A percentile compares a stretch with the other conserved stretches of the same genome.
phyloP scores from a whole-genome alignment of 2,113 vertebrate species.

The Peromyscus maniculatus region DNA sequence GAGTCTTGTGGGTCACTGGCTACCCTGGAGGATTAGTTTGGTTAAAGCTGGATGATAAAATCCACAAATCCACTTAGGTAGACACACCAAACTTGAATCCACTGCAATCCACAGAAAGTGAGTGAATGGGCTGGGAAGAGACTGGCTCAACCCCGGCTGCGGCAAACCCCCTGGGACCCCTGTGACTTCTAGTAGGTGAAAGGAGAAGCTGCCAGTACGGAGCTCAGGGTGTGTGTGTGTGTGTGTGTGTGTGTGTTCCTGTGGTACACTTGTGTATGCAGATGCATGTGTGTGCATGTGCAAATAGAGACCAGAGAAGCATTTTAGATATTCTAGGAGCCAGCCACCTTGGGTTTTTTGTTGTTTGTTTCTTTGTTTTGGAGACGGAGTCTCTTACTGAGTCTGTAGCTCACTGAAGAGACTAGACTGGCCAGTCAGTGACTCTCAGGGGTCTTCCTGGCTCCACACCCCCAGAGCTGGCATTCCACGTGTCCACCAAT shows the following conservation, averaged over 20 bases:
- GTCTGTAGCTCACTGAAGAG: neutral
- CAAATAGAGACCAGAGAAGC: neutral
- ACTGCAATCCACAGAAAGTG: neutral
- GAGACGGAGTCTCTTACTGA: neutral
- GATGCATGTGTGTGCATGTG: neutral
- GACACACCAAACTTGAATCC: neutral
- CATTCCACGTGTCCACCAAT: too few relatives aligned
- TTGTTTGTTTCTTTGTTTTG: neutral
- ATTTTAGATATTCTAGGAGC: neutral
- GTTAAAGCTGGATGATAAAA: slow-evolving; percentile 27
- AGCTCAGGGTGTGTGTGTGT: neutral
- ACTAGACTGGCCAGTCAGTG: neutral
- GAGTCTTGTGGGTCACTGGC: neutral
- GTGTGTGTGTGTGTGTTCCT: neutral
- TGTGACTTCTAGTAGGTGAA: neutral
- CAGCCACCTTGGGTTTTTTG: neutral
- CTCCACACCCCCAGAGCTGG: neutral
- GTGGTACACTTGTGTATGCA: neutral
- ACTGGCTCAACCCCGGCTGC: fast-evolving
- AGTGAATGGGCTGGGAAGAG: neutral
- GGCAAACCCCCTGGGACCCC: neutral
- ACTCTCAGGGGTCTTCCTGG: neutral
- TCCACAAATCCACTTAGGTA: neutral
- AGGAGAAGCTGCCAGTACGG: neutral
- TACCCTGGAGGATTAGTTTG: neutral